Conservation (phyloP, 1,140 invertebrate species). For the Lethocerus indicus region DNA sequence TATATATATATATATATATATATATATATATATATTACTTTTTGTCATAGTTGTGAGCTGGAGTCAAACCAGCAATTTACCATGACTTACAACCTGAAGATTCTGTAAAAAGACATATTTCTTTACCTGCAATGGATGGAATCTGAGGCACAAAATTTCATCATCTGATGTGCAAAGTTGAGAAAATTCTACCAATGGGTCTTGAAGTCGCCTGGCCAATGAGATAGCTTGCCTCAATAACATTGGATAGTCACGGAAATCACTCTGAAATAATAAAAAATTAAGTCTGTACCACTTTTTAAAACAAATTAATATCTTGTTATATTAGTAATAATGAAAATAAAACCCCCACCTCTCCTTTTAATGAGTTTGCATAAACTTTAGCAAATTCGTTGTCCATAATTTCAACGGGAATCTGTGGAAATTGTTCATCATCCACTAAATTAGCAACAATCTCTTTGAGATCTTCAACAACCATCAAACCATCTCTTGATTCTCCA, state of each 20-base stretch:
- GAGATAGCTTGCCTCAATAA: slow-evolving; percentile 82
- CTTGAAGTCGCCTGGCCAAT: slow-evolving; percentile 78
- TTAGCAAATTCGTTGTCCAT: slow-evolving; percentile 83
- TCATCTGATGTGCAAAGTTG: slow-evolving; percentile 90
- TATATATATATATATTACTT: too few species aligned
- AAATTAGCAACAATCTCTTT: slow-evolving; percentile 56
- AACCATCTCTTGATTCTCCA: slow-evolving; percentile 75
- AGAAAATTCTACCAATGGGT: slow-evolving; percentile 90
- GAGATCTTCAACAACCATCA: slow-evolving; percentile 73
- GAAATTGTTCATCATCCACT: slow-evolving; percentile 74
- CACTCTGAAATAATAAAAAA: slow-evolving; percentile 30
- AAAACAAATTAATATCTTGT: slow-evolving; percentile 9
- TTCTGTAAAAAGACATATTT: too few species aligned
- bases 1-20: background rate
- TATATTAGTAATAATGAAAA: slow-evolving; percentile 1
- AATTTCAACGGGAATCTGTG: slow-evolving; percentile 74
- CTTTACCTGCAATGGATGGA: slow-evolving; percentile 60
- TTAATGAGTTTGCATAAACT: slow-evolving; percentile 78
- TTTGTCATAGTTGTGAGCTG: too few species aligned
- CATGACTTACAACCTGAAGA: too few species aligned
- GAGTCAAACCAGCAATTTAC: too few species aligned
- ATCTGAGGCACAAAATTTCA: slow-evolving; percentile 86
- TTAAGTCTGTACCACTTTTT: background rate
- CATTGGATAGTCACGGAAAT: slow-evolving; percentile 84
- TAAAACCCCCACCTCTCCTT: slow-evolving; percentile 40